Conservation (phyloP, 2,797 vertebrate genomes). For the Halcyon chelicuti region DNA sequence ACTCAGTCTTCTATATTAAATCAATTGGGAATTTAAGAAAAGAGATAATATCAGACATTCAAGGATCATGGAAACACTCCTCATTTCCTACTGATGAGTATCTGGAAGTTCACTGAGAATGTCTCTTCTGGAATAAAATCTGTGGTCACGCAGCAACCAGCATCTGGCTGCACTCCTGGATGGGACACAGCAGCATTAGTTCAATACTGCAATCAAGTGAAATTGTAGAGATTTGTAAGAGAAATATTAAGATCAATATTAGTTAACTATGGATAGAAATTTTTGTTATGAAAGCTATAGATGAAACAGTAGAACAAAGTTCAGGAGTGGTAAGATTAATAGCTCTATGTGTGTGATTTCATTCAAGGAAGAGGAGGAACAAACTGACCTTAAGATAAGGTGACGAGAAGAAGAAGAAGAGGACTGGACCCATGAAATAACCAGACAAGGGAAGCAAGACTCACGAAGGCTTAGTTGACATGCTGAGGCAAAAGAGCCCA, state of each 20-base stretch:
- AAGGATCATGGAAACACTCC: not conserved
- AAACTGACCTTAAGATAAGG: slow-evolving; percentile 13
- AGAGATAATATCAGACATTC: not conserved
- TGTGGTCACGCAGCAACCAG: not conserved
- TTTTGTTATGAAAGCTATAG: not conserved
- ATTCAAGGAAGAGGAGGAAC: slow-evolving; percentile 11
- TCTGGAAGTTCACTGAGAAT: not conserved
- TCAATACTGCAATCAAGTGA: not conserved
- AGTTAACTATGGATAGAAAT: not conserved
- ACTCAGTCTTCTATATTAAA: not conserved
- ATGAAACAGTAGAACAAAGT: not conserved
- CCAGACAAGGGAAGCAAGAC: not conserved
- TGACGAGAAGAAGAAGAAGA: not conserved
- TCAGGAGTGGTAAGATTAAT: not conserved
- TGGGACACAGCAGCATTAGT: not conserved
- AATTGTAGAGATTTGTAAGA: not conserved
- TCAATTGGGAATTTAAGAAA: not conserved
- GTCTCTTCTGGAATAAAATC: not conserved
- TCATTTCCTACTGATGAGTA: not conserved
- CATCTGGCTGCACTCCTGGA: not conserved
- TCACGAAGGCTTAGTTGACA: not conserved
- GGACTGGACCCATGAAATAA: not conserved
- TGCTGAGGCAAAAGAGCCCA: not conserved
- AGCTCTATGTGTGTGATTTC: not conserved
- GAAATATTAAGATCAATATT: not conserved